phyloP scores from a whole-genome alignment of 2,888 invertebrate genomes.

The Lagria hirta region DNA sequence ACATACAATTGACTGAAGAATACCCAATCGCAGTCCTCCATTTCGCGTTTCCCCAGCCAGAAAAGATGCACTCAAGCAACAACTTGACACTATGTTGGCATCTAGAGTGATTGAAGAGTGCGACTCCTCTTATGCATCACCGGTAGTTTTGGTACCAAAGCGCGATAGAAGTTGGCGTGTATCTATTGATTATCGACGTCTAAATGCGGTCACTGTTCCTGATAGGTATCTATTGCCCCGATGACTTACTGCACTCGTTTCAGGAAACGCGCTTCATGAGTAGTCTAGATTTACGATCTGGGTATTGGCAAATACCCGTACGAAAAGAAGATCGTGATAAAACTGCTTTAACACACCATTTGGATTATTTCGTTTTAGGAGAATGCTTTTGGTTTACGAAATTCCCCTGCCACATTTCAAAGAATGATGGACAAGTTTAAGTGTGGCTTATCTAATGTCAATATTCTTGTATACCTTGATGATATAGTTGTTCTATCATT shows the following conservation, averaged over 20 bases:
- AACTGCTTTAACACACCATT: slow-evolving; percentile 21
- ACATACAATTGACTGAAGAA: slow-evolving; percentile 8
- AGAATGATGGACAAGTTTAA: slow-evolving; percentile 24
- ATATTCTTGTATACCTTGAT: slow-evolving; percentile 23
- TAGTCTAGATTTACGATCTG: slow-evolving; percentile 21
- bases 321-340: slow-evolving; percentile 15
- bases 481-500: slow-evolving; percentile 23
- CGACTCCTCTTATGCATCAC: slow-evolving; percentile 44
- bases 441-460: slow-evolving; percentile 26
- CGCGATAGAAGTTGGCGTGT: slow-evolving; percentile 31
- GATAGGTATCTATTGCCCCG: background rate
- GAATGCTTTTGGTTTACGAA: slow-evolving; percentile 25
- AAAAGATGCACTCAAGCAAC: slow-evolving; percentile 27
- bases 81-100: slow-evolving; percentile 39
- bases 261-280: slow-evolving; percentile 11
- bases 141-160: slow-evolving; percentile 41
- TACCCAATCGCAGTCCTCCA: slow-evolving; percentile 2
- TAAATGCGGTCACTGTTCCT: background rate
- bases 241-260: background rate
- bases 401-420: slow-evolving; percentile 24
- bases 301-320: slow-evolving; percentile 22
- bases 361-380: slow-evolving; percentile 16
- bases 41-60: too few species aligned
- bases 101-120: slow-evolving; percentile 43
- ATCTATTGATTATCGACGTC: background rate